Conservation (phyloP, 2,113 vertebrate genomes). For the Herpetotheres cachinnans region DNA sequence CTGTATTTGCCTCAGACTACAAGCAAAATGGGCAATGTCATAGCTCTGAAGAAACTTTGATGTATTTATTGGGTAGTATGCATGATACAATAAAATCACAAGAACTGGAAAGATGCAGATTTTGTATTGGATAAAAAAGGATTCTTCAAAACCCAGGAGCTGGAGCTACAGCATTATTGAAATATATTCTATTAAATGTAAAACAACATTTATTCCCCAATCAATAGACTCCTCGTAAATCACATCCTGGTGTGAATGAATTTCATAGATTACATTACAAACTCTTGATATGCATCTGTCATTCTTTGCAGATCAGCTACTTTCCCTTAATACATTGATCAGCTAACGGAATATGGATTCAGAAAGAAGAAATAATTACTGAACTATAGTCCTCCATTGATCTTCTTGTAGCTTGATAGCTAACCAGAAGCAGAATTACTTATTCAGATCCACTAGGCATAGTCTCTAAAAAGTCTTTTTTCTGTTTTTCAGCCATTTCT, state of each 20-base stretch:
- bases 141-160: neutral
- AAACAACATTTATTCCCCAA: slow-evolving; percentile 24
- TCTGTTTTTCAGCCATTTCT: neutral
- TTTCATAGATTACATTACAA: slow-evolving; percentile 9
- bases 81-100: neutral
- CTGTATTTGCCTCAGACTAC: neutral
- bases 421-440: neutral
- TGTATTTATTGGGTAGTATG: neutral
- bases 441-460: neutral
- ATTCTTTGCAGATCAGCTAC: neutral
- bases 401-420: neutral
- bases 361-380: slow-evolving; percentile 16
- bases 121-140: neutral
- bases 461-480: neutral
- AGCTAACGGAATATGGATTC: neutral
- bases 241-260: neutral
- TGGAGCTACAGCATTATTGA: neutral
- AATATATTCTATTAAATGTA: slow-evolving; percentile 12
- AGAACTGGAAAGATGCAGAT: neutral
- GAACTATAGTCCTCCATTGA: neutral
- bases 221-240: slow-evolving; percentile 9
- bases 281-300: slow-evolving; percentile 1
- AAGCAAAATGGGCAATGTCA: neutral
- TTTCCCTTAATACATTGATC: slow-evolving; percentile 3
- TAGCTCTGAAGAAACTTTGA: neutral